Evolutionary conservation across 2,888 invertebrate genomes (phyloP).

Genomic region (Epinotia demarniana): DNA sequence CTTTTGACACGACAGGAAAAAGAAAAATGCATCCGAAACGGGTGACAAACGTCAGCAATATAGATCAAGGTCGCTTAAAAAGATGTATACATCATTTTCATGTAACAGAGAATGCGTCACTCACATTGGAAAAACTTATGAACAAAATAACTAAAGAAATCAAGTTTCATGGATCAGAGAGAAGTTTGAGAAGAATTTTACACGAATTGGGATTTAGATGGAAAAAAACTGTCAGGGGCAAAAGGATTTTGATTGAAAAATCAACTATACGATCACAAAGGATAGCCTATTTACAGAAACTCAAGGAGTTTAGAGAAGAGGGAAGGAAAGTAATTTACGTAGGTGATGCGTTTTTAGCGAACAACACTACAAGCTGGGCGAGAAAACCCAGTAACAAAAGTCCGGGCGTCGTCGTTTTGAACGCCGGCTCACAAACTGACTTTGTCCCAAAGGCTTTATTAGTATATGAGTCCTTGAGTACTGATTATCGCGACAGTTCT

Average conservation of each 20-base stretch:
- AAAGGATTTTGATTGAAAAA: not conserved
- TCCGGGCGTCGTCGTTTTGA: not conserved
- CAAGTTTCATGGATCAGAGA: not conserved
- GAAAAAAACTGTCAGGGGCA: not conserved
- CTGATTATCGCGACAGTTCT: not conserved
- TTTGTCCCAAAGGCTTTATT: not conserved
- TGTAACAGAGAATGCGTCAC: not conserved
- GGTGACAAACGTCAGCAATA: not conserved
- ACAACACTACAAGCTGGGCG: not conserved
- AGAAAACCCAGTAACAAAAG: not conserved
- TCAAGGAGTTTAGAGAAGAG: not conserved
- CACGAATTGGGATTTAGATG: not conserved
- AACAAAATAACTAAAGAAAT: not conserved
- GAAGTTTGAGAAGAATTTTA: not conserved
- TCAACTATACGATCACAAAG: not conserved
- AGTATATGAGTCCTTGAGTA: not conserved
- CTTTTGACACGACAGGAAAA: slow-evolving; percentile 5
- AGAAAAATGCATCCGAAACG: not conserved
- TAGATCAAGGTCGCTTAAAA: slow-evolving; percentile 2
- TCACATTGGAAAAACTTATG: not conserved
- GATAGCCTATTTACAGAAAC: slow-evolving; percentile 4
- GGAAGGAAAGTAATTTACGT: not conserved
- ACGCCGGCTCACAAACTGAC: not conserved
- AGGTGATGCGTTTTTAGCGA: not conserved
- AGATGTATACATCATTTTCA: slow-evolving; percentile 3